Evolutionary conservation across 2,888 invertebrate genomes (phyloP).

Genomic region (Teinopalpus imperialis): DNA sequence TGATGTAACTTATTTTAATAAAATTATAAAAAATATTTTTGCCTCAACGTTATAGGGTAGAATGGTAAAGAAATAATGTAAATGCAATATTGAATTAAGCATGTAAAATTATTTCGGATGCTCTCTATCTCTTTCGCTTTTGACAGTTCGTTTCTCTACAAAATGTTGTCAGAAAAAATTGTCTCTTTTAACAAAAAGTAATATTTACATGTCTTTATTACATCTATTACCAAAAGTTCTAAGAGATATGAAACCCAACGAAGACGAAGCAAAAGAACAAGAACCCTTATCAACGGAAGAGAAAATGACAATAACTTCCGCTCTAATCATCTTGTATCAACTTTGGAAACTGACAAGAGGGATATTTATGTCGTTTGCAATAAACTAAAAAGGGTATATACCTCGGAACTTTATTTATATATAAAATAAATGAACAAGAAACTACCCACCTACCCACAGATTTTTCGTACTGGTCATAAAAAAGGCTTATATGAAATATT

Average conservation of each 20-base stretch:
- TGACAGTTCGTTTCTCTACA: neutral
- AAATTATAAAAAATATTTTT: no score
- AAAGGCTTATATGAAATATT: no score
- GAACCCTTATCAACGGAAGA: slow-evolving; percentile 37
- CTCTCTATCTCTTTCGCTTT: neutral
- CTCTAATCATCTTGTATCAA: slow-evolving; percentile 18
- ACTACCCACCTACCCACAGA: no score
- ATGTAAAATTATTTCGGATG: no score
- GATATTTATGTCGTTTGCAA: slow-evolving; percentile 7
- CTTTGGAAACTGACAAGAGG: slow-evolving; percentile 16
- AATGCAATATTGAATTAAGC: no score
- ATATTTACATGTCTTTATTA: slow-evolving; percentile 13
- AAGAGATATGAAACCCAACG: slow-evolving; percentile 9
- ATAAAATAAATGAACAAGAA: no score
- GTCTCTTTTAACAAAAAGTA: neutral
- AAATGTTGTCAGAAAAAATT: neutral
- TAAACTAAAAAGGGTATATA: slow-evolving; percentile 8
- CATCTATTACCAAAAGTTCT: slow-evolving; percentile 10
- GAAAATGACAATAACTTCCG: slow-evolving; percentile 57
- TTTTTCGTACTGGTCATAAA: no score
- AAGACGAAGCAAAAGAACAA: slow-evolving; percentile 18
- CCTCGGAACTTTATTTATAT: no score
- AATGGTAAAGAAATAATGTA: no score
- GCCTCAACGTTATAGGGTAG: no score
- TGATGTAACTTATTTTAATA: no score